These are phyloP conservation scores for Sprattus sprattus DNA, from an alignment of 2,113 vertebrate genomes.

Conservation along the genomic window DNA sequence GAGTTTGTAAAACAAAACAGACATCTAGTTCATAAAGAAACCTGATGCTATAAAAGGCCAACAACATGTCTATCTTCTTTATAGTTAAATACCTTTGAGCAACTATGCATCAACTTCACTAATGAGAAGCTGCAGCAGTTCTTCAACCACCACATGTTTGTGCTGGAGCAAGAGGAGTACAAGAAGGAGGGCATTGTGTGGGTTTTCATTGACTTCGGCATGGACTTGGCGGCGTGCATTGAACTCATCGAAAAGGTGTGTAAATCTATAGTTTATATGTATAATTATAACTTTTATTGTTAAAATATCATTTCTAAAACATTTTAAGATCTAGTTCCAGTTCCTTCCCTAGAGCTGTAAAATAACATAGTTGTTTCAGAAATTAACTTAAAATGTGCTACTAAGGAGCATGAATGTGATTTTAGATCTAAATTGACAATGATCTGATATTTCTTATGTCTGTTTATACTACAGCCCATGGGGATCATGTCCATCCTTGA, in stretches of 20 bases:
- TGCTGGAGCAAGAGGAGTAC: slow-evolving; percentile 86
- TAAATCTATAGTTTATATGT: neutral
- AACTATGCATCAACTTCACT: slow-evolving; percentile 85
- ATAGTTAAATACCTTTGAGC: slow-evolving; percentile 85
- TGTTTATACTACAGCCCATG: slow-evolving; percentile 55
- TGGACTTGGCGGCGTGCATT: slow-evolving; percentile 74
- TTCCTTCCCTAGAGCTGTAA: no score
- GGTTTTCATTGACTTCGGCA: slow-evolving; percentile 86
- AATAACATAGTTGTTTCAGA: no score
- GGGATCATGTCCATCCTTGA: slow-evolving; percentile 68
- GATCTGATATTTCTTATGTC: no score
- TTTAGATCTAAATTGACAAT: no score
- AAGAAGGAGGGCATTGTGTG: slow-evolving; percentile 85
- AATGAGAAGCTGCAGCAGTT: slow-evolving; percentile 88
- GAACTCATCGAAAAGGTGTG: slow-evolving; percentile 52
- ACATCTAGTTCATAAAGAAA: no score
- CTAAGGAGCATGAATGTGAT: no score
- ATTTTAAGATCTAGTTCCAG: no score
- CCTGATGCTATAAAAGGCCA: no score
- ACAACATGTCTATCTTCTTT: neutral
- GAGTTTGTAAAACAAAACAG: slow-evolving; percentile 37
- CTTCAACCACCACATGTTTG: slow-evolving; percentile 82
- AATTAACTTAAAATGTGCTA: no score
- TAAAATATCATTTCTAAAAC: no score
- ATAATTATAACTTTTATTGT: no score